Base-by-base conservation (phyloP, 2,113 vertebrate species). In the Peromyscus maniculatus region DNA sequence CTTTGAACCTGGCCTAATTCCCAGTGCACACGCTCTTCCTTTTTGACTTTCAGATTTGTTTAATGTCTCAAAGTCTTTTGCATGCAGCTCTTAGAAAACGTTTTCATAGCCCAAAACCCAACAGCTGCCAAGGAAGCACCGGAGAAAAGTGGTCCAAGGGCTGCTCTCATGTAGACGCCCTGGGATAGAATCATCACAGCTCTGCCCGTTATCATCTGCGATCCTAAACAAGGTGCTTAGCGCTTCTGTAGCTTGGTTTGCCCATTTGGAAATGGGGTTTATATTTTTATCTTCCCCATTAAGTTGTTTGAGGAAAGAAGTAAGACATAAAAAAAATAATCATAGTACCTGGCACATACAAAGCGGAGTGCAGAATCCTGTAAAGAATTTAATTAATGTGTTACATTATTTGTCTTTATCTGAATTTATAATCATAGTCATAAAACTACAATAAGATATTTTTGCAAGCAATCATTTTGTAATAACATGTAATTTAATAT, bases 261-360 rank as follows among this genome's bases (percentile, higher is more conserved):
- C 69, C 71, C 8, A 69, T 36, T 93, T 89, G 8, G 55, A 92
- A 91, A 24, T 59, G 10, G 4, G 11, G 2, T 5, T 87, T 91
- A 43, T 87, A 93, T 95, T 82, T 87, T 93, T 7, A 95, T 46
- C n/a, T 87, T 33, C 43, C 24, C 96, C 31, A 39, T 69, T 93
- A 78, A 94, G 19, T 10, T 82, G 15, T 87, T 75, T 94, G 17
- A 94, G 82, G 22, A 96, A 83, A 82, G 59, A 92, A 91, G 66
- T 39, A 22, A 57, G 10, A 89, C 6, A 49, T 62, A 21, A 66
- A 82, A 91, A 66, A 82, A 91, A 84, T 9, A n/a, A n/a, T 5
- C 28, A 62, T 31, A 52, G 46, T 39, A 80, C 17, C n/a, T 59
- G 39, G 39, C 17, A 69, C 17, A 10, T 36, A 71, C 78, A 43